Conservation (phyloP, 2,113 vertebrate species). For the Acrocephalus kingi region DNA sequence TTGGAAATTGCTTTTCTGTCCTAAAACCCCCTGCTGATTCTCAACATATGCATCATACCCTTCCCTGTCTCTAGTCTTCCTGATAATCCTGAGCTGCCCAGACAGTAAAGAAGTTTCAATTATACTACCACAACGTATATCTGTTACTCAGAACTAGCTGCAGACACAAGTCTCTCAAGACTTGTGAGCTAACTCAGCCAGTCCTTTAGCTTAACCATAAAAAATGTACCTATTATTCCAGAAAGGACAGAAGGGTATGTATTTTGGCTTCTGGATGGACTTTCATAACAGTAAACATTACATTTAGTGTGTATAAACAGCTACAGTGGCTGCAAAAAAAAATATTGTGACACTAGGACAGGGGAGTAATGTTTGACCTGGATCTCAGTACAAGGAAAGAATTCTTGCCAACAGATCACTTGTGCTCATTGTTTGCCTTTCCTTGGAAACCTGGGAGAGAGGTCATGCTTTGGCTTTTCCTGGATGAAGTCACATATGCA, state of each 20-base stretch:
- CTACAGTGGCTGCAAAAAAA: not conserved
- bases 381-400: not conserved
- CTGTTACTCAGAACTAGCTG: conserved; percentile 1
- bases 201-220: not conserved
- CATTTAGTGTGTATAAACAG: not conserved
- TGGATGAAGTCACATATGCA: not conserved
- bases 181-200: not conserved
- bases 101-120: not conserved
- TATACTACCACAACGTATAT: not conserved
- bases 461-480: not conserved
- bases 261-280: not conserved
- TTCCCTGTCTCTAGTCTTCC: not conserved
- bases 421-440: not conserved
- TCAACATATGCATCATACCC: not conserved
- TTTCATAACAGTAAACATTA: not conserved
- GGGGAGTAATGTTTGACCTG: not conserved
- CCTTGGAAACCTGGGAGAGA: not conserved
- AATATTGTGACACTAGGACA: not conserved
- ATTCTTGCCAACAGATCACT: not conserved
- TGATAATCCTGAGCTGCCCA: not conserved
- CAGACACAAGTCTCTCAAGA: not conserved
- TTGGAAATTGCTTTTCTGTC: not conserved
- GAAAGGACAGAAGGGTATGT: not conserved
- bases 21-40: not conserved
- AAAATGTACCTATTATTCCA: not conserved